A percentile compares a stretch with the other conserved stretches of the same genome.
These are phyloP conservation scores for Chromobotia macracanthus DNA, from an alignment of 2,797 vertebrate genomes.

Conservation along the genomic window DNA sequence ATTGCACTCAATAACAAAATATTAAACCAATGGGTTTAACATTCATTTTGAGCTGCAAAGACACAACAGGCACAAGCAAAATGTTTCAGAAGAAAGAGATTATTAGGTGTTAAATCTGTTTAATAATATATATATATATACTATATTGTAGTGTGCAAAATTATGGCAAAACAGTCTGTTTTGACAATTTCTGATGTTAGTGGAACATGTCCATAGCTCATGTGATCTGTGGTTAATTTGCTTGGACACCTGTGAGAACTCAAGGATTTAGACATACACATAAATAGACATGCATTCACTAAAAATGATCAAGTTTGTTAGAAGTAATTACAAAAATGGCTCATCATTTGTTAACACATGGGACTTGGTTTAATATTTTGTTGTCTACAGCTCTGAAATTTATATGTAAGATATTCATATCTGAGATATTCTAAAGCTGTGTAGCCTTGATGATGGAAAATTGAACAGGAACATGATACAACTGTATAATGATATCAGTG, in stretches of 20 bases:
- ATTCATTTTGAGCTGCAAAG: too few species aligned
- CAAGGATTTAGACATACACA: neutral
- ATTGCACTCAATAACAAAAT: neutral
- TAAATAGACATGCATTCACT: neutral
- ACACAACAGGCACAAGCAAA: too few species aligned
- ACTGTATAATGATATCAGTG: neutral
- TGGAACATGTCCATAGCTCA: neutral
- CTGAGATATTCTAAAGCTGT: neutral
- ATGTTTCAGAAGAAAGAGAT: too few species aligned
- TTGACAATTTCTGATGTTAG: neutral
- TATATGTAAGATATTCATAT: neutral
- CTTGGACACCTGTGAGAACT: neutral
- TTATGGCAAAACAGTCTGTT: neutral
- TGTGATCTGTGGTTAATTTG: neutral
- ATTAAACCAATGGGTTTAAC: neutral
- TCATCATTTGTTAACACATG: neutral
- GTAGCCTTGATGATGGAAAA: neutral
- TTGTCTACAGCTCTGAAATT: neutral
- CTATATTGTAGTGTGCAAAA: too few species aligned
- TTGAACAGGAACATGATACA: slow-evolving; percentile 22
- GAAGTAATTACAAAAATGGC: neutral
- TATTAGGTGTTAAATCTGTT: too few species aligned
- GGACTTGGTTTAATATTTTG: neutral
- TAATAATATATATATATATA: too few species aligned
- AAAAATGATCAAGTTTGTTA: neutral